Base-by-base conservation (phyloP, 2,113 vertebrate genomes). In the Raphicerus campestris region DNA sequence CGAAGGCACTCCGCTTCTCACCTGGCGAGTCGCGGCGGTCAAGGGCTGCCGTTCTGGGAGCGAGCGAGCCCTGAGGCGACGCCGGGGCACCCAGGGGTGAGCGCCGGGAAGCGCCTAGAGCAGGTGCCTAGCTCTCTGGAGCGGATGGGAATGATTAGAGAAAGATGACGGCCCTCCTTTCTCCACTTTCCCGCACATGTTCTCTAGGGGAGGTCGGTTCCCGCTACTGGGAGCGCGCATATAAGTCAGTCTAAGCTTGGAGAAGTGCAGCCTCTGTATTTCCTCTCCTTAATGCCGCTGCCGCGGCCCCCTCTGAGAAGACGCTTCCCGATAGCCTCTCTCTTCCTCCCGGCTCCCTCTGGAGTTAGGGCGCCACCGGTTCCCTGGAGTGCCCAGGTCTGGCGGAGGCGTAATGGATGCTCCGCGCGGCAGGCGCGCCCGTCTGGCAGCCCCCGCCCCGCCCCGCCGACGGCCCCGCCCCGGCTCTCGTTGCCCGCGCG, bases 321-420 rank as follows among this genome's bases (percentile, higher is more conserved):
- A 87, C 3, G 84, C 53, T 96, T 97, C 96, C 96, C 58, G 93
- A 87, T 90, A 97, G 87, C 96, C 70, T 30, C 19, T 51, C 61
- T 87, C 45, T 42, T 49, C 9, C 70, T 42, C 66, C 32, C 1
- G 17, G 83, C 66, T 96, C 42, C 22, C n/a, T 10, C 16, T 3
- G n/a, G 45, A 91, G 95, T 83, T 0, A 1, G 95, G 96, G 97
- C 97, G 97, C 97, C 98, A 45, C 77, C 1, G 26, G 78, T 9
- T 97, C 98, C 96, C 98, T 2, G 53, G 89, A 85, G 98, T 53
- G 90, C 56, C 63, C 87, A 24, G 89, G 89, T 87, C 96, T 87
- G 96, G 89, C 78, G 16, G 83, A 26, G 77, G 81, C 49, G 39
- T 84, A 20, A 53, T 81, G 96, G 96, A 88, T 30, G 97, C 55